phyloP scores from a whole-genome alignment of 2,888 invertebrate species.

The Amblyteles armatorius region DNA sequence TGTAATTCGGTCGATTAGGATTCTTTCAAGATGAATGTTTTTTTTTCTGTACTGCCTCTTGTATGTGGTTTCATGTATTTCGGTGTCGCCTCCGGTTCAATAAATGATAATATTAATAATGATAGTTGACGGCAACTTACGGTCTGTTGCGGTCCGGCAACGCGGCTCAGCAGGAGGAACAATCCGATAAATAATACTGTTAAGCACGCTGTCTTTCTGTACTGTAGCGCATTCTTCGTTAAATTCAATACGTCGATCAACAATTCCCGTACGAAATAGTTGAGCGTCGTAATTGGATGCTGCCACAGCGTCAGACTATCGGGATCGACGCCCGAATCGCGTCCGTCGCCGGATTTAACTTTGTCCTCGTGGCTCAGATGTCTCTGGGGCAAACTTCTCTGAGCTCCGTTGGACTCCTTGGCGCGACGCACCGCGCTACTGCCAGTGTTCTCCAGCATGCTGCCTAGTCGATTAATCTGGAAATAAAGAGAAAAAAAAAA shows the following conservation, averaged over 20 bases:
- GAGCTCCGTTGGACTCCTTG: slow-evolving; percentile 79
- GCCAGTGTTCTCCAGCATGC: slow-evolving; percentile 78
- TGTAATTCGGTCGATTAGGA: no score
- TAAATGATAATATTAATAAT: background rate
- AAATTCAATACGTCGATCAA: slow-evolving; percentile 80
- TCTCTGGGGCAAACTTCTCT: slow-evolving; percentile 65
- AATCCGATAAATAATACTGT: slow-evolving; percentile 77
- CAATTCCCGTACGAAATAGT: slow-evolving; percentile 82
- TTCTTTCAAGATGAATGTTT: no score
- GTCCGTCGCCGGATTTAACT: slow-evolving; percentile 60
- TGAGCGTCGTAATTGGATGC: slow-evolving; percentile 82
- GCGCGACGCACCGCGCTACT: slow-evolving; percentile 76
- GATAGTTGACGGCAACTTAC: slow-evolving; percentile 69
- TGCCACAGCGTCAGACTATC: slow-evolving; percentile 82
- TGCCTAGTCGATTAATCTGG: slow-evolving; percentile 79
- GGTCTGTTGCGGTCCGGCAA: slow-evolving; percentile 82
- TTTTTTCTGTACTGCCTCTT: no score
- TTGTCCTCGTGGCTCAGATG: slow-evolving; percentile 55
- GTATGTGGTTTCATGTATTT: no score
- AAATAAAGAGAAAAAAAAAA: slow-evolving; percentile 63
- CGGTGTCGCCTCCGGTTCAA: no score
- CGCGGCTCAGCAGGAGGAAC: slow-evolving; percentile 79
- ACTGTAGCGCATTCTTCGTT: slow-evolving; percentile 79
- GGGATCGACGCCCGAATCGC: slow-evolving; percentile 76
- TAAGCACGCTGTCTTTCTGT: slow-evolving; percentile 80